These are phyloP conservation scores for Allolobophora icterica DNA, from an alignment of 2,888 invertebrate species.

Conservation along the genomic window DNA sequence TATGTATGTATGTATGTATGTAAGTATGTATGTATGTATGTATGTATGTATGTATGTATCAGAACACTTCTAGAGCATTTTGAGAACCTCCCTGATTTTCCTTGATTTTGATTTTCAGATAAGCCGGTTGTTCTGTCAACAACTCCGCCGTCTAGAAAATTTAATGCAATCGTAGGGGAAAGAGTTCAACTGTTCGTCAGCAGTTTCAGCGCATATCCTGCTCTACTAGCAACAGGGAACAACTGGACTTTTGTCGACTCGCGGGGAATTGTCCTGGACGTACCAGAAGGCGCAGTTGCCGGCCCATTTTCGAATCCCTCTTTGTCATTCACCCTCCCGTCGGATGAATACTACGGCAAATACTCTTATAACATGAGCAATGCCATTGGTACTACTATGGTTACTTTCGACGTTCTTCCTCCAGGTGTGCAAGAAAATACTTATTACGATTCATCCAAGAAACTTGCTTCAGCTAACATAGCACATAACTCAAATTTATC, in stretches of 20 bases:
- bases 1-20: too few species aligned
- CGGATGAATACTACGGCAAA: background rate
- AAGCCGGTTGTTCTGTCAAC: background rate
- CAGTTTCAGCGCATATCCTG: background rate
- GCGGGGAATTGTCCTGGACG: background rate
- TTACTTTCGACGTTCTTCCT: constrained; percentile 1
- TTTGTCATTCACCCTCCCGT: background rate
- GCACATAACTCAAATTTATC: too few species aligned
- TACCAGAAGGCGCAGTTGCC: background rate
- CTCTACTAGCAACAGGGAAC: background rate
- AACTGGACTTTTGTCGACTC: constrained; percentile 2
- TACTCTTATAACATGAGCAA: background rate
- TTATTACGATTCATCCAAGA: background rate
- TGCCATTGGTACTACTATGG: background rate
- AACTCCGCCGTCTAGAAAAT: background rate
- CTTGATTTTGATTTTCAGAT: too few species aligned
- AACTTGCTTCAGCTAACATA: background rate
- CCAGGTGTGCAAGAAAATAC: background rate
- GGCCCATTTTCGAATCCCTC: background rate
- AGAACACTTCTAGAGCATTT: too few species aligned
- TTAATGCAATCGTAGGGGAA: background rate
- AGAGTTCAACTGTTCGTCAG: background rate
- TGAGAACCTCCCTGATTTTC: too few species aligned
- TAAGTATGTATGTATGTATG: too few species aligned
- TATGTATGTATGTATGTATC: too few species aligned